These are phyloP conservation scores for Monochamus alternatus DNA, from an alignment of 2,888 invertebrate genomes.

Conservation along the genomic window DNA sequence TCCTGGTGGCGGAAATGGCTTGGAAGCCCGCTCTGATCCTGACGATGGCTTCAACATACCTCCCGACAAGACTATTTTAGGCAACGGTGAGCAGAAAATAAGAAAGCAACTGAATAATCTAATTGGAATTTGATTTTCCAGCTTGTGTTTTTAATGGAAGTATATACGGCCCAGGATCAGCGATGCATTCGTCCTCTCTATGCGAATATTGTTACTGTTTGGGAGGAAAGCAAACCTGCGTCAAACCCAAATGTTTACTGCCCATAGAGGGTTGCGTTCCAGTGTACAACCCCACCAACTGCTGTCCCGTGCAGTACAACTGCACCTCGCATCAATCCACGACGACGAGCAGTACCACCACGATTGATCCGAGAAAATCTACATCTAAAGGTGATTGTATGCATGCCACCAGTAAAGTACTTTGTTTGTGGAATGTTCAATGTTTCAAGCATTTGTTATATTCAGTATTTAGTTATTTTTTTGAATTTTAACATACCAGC, in stretches of 20 bases:
- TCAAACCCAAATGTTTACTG: conserved; percentile 85
- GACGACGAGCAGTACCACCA: conserved; percentile 56
- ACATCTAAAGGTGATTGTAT: not conserved
- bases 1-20: conserved; percentile 59
- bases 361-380: conserved; percentile 35
- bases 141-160: conserved; percentile 83
- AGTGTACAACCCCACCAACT: conserved; percentile 76
- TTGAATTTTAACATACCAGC: no score
- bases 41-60: conserved; percentile 54
- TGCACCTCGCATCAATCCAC: conserved; percentile 70
- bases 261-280: conserved; percentile 82
- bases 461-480: no score
- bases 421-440: no score
- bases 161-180: conserved; percentile 85
- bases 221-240: conserved; percentile 81
- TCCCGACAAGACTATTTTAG: conserved; percentile 43
- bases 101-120: not conserved
- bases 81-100: conserved; percentile 54
- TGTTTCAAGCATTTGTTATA: no score
- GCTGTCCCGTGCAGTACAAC: conserved; percentile 88
- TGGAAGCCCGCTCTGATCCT: conserved; percentile 65
- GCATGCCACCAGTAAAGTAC: no score
- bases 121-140: conserved; percentile 61
- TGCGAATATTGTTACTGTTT: conserved; percentile 91
- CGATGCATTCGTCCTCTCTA: conserved; percentile 84